phyloP scores from a whole-genome alignment of 1,140 invertebrate genomes.

The Zaprionus nigranus region DNA sequence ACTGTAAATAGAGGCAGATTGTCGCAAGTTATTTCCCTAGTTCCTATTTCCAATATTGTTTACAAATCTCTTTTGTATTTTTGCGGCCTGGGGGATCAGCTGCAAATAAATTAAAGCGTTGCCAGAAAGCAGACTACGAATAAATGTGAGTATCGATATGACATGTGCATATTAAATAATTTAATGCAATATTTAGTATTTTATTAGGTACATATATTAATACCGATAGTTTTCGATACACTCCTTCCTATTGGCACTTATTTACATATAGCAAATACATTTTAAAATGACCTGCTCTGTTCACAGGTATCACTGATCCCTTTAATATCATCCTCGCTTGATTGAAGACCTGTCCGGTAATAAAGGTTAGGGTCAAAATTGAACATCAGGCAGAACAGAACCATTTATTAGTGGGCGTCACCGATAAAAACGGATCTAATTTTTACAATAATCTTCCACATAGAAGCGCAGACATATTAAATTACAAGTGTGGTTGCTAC shows the following conservation, averaged over 20 bases:
- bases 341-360: conserved; percentile 27
- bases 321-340: conserved; percentile 1
- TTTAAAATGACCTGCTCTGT: background rate
- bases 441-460: conserved; percentile 17
- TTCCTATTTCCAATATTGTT: background rate
- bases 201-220: too few relatives aligned
- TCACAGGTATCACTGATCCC: too few relatives aligned
- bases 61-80: background rate
- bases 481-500: conserved; percentile 47
- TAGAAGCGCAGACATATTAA: conserved; percentile 58
- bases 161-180: background rate
- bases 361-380: conserved; percentile 18
- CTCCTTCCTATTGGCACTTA: too few relatives aligned
- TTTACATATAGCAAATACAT: background rate
- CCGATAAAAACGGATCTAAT: conserved; percentile 4
- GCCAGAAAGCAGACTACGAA: background rate
- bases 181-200: too few relatives aligned
- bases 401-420: conserved; percentile 1
- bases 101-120: background rate
- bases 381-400: background rate
- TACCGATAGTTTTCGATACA: too few relatives aligned
- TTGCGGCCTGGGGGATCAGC: background rate
- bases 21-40: conserved; percentile 10
- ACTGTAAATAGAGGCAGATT: conserved; percentile 20
- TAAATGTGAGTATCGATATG: background rate